These are phyloP conservation scores for Pangasius larnaudii DNA, from an alignment of 2,797 vertebrate genomes.

Conservation along the genomic window DNA sequence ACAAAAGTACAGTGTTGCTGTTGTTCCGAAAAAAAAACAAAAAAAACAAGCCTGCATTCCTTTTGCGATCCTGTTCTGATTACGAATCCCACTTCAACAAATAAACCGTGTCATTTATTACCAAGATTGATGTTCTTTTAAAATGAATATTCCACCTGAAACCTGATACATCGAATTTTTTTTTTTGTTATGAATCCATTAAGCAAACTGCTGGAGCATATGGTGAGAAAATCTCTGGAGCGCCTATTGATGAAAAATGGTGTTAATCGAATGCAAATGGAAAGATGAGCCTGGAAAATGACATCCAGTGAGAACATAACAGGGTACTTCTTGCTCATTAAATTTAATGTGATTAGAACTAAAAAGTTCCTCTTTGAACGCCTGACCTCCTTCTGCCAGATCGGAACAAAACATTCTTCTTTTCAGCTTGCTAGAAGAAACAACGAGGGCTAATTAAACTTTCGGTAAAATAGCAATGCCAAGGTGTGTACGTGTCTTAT, in stretches of 20 bases:
- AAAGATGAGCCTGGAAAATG: background rate
- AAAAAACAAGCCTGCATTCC: background rate
- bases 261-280: constrained; percentile 29
- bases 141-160: constrained; percentile 1
- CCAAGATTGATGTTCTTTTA: background rate
- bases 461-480: background rate
- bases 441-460: background rate
- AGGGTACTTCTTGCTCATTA: constrained; percentile 12
- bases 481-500: background rate
- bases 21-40: background rate
- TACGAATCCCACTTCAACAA: background rate
- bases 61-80: background rate
- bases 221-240: background rate
- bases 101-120: background rate
- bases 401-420: background rate
- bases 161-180: background rate
- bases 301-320: constrained; percentile 5
- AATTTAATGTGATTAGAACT: constrained; percentile 32
- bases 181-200: constrained; percentile 6
- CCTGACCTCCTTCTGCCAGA: constrained; percentile 13
- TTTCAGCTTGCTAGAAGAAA: background rate
- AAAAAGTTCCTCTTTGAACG: background rate
- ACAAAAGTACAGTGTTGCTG: background rate
- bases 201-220: constrained; percentile 6
- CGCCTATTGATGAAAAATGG: constrained; percentile 16